These are phyloP conservation scores for Lepidocyrtinus sp. DNA, from an alignment of 2,888 invertebrate genomes.

Conservation along the genomic window DNA sequence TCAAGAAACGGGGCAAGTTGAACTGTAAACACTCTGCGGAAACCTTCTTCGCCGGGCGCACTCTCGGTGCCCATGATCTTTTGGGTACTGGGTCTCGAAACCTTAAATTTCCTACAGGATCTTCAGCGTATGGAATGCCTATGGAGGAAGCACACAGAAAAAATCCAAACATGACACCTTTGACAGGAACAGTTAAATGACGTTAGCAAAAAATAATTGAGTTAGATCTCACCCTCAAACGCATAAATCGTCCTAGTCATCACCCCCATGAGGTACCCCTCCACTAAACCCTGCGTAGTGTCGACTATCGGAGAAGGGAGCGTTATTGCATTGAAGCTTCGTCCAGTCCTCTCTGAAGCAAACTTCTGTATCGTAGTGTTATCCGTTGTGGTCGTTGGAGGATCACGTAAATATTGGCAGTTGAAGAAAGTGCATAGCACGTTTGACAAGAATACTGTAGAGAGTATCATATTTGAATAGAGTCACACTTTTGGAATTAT, in stretches of 20 bases:
- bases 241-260: slow-evolving; percentile 57
- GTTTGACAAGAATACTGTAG: slow-evolving; percentile 33
- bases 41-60: slow-evolving; percentile 29
- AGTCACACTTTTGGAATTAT: neutral
- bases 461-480: slow-evolving; percentile 24
- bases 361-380: neutral
- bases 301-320: slow-evolving; percentile 39
- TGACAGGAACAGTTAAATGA: too few relatives aligned
- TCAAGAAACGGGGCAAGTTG: slow-evolving; percentile 32
- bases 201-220: neutral
- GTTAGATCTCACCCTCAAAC: slow-evolving; percentile 54
- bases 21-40: slow-evolving; percentile 42
- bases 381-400: neutral
- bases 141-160: neutral
- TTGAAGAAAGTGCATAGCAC: slow-evolving; percentile 42
- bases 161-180: neutral
- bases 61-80: slow-evolving; percentile 28
- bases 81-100: slow-evolving; percentile 50
- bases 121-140: slow-evolving; percentile 31
- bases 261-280: slow-evolving; percentile 60
- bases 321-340: slow-evolving; percentile 8
- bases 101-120: slow-evolving; percentile 18
- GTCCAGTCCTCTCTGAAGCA: neutral
- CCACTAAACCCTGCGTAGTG: slow-evolving; percentile 42
- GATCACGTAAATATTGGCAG: slow-evolving; percentile 33